These are phyloP conservation scores for Choreutis nemorana DNA, from an alignment of 2,888 invertebrate genomes.

Conservation along the genomic window DNA sequence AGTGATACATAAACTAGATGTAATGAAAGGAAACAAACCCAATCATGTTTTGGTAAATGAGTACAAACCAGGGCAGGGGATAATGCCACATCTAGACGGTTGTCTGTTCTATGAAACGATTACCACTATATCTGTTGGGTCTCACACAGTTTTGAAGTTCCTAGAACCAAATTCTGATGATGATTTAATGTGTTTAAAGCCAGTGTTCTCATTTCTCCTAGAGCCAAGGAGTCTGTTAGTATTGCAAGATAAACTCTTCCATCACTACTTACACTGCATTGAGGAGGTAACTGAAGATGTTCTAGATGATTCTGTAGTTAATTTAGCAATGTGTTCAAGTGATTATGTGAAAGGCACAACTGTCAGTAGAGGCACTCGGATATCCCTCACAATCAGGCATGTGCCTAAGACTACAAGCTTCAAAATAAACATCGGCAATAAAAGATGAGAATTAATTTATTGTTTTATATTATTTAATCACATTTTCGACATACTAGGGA, in stretches of 20 bases:
- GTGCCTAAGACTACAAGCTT: constrained; percentile 87
- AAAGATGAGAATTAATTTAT: constrained; percentile 22
- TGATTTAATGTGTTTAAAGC: constrained; percentile 26
- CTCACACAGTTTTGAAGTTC: constrained; percentile 91
- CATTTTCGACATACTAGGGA: no score
- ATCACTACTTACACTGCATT: constrained; percentile 86
- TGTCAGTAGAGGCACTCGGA: constrained; percentile 72
- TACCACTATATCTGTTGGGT: constrained; percentile 91
- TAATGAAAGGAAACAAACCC: constrained; percentile 77
- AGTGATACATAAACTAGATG: constrained; percentile 71
- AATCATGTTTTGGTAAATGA: constrained; percentile 97
- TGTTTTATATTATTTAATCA: no score
- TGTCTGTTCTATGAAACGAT: constrained; percentile 92
- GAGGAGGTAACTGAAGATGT: constrained; percentile 73
- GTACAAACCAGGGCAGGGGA: constrained; percentile 92
- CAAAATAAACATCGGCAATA: constrained; percentile 70
- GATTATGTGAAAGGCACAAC: constrained; percentile 62
- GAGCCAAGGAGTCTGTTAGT: constrained; percentile 90
- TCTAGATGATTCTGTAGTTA: constrained; percentile 67
- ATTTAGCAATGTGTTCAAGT: constrained; percentile 70
- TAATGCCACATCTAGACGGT: constrained; percentile 97
- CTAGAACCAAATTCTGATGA: constrained; percentile 57
- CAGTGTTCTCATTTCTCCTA: constrained; percentile 78
- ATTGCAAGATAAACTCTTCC: constrained; percentile 83
- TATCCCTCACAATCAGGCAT: constrained; percentile 92